Conservation (phyloP, 2,888 invertebrate genomes). For the Biston betularia region DNA sequence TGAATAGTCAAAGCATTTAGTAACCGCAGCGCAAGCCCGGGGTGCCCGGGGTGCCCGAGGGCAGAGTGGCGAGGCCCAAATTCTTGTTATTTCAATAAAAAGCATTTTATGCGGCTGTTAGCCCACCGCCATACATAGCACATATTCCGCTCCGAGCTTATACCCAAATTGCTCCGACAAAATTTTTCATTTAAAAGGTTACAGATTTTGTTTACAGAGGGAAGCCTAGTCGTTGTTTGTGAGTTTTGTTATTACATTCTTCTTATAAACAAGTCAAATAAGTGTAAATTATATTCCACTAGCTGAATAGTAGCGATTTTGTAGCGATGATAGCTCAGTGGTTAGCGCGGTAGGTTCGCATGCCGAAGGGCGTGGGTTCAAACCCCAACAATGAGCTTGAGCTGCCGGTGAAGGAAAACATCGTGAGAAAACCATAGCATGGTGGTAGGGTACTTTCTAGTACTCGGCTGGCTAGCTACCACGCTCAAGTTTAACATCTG, state of each 20-base stretch:
- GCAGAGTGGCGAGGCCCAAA: slow-evolving; percentile 46
- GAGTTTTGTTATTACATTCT: background rate
- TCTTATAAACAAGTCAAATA: background rate
- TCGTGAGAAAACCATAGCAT: no score
- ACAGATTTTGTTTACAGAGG: slow-evolving; percentile 2
- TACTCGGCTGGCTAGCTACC: no score
- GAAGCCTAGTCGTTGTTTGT: background rate
- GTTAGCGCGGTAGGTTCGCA: no score
- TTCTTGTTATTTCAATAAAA: slow-evolving; percentile 64
- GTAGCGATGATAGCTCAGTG: no score
- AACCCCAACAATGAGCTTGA: no score
- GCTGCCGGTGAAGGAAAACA: no score
- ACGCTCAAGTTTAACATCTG: no score
- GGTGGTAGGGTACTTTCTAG: no score
- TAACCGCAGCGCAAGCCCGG: slow-evolving; percentile 27
- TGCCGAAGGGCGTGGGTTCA: no score
- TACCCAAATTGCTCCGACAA: slow-evolving; percentile 49
- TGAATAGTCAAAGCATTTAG: background rate
- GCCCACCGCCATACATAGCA: slow-evolving; percentile 38
- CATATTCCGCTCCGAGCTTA: slow-evolving; percentile 46
- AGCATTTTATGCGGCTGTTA: slow-evolving; percentile 56
- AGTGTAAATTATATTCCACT: no score
- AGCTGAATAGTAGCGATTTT: no score
- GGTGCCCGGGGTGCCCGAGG: slow-evolving; percentile 19
- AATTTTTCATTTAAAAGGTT: slow-evolving; percentile 42